Conservation (phyloP, 2,113 vertebrate species). For the Melozone crissalis region DNA sequence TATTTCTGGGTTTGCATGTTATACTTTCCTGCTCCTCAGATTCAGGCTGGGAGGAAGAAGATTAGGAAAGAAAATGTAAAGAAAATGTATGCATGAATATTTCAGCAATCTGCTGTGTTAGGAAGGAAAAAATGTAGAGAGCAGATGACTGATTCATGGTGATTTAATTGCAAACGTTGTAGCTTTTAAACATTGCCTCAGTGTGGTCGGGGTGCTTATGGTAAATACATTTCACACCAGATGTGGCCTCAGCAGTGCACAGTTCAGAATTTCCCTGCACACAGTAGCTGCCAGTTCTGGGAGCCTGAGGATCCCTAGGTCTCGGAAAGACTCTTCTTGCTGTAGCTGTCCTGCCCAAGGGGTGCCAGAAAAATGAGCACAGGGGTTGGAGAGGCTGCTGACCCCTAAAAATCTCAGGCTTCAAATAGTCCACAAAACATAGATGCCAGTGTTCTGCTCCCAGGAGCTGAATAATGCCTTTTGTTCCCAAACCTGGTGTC, state of each 20-base stretch:
- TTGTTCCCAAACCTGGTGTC: slow-evolving; percentile 27
- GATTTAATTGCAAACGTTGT: slow-evolving; percentile 28
- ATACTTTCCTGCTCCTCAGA: neutral
- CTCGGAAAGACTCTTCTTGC: slow-evolving; percentile 5
- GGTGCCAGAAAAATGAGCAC: neutral
- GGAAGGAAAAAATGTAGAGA: slow-evolving; percentile 30
- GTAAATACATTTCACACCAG: slow-evolving; percentile 40
- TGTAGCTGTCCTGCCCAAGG: slow-evolving; percentile 22
- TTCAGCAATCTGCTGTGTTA: neutral
- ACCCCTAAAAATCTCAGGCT: slow-evolving; percentile 48
- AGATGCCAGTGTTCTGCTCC: slow-evolving; percentile 55
- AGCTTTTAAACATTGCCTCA: slow-evolving; percentile 41
- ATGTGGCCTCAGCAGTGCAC: neutral
- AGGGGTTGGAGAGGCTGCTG: slow-evolving; percentile 30
- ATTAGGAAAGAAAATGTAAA: slow-evolving; percentile 7
- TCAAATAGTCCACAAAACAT: slow-evolving; percentile 59
- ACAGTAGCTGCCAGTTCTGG: neutral
- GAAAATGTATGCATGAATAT: slow-evolving; percentile 11
- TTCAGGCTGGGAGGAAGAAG: neutral
- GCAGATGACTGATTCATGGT: slow-evolving; percentile 32
- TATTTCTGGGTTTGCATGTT: slow-evolving; percentile 25
- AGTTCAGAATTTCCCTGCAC: slow-evolving; percentile 1
- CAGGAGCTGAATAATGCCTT: slow-evolving; percentile 39
- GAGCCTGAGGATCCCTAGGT: neutral
- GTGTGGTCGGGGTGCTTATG: neutral